These are phyloP conservation scores for Sinohyriopsis cumingii DNA, from an alignment of 2,888 invertebrate species.

Conservation along the genomic window DNA sequence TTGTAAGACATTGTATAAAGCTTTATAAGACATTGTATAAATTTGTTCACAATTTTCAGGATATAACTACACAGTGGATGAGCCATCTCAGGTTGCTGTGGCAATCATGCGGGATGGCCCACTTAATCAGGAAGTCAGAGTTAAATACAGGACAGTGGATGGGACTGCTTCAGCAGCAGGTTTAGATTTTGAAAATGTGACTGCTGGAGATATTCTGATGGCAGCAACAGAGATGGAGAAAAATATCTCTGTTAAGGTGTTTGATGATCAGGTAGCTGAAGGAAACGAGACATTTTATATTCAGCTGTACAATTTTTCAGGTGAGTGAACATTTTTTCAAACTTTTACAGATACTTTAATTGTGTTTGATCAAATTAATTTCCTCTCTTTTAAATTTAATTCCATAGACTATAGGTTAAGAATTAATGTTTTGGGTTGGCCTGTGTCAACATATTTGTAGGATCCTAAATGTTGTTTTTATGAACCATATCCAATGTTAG, in stretches of 20 bases:
- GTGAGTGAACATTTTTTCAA: slow-evolving; percentile 35
- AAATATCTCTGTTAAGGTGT: slow-evolving; percentile 46
- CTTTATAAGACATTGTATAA: neutral
- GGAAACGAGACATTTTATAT: slow-evolving; percentile 64
- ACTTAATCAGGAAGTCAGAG: slow-evolving; percentile 32
- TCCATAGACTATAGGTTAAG: no score
- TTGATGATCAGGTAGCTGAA: slow-evolving; percentile 64
- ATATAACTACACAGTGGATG: slow-evolving; percentile 35
- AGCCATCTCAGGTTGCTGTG: slow-evolving; percentile 51
- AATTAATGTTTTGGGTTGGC: no score
- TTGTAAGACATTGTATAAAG: neutral
- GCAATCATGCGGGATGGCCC: slow-evolving; percentile 58
- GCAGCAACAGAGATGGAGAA: slow-evolving; percentile 53
- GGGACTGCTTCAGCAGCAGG: slow-evolving; percentile 52
- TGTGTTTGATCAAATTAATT: neutral
- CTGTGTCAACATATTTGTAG: no score
- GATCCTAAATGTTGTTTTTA: no score
- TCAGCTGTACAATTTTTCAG: slow-evolving; percentile 64
- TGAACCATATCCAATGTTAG: no score
- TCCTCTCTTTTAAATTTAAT: no score
- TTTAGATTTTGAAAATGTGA: slow-evolving; percentile 53
- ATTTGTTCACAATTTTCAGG: slow-evolving; percentile 34
- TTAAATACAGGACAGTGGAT: slow-evolving; percentile 63
- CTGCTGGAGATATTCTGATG: slow-evolving; percentile 51
- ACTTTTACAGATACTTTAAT: no score